These are phyloP conservation scores for Metacarcinus magister DNA, from an alignment of 2,888 invertebrate species.

Conservation along the genomic window DNA sequence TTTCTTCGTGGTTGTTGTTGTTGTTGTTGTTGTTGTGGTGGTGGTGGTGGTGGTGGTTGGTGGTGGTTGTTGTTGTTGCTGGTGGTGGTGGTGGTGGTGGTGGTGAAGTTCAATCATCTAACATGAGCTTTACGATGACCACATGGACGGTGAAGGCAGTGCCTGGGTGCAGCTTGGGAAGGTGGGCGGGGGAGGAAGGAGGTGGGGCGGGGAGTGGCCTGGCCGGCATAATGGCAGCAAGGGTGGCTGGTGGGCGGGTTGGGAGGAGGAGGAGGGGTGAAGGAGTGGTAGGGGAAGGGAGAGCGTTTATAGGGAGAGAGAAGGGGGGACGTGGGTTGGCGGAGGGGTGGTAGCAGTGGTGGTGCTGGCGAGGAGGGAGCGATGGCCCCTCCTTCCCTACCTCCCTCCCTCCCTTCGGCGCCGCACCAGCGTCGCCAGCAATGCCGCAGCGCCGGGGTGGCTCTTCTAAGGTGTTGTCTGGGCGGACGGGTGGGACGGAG, in stretches of 20 bases:
- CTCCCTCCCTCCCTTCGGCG: slow-evolving; percentile 5
- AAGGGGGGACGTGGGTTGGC: neutral
- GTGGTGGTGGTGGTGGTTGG: no score
- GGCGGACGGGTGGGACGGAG: neutral
- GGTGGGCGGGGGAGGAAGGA: neutral
- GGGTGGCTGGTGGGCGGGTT: neutral
- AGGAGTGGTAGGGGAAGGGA: neutral
- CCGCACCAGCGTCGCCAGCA: slow-evolving; percentile 60
- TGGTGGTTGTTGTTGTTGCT: no score
- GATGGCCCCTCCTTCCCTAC: neutral
- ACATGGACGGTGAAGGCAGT: slow-evolving; percentile 20
- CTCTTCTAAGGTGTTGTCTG: slow-evolving; percentile 26
- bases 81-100: no score
- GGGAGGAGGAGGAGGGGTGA: neutral
- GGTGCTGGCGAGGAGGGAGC: neutral
- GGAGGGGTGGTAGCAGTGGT: neutral
- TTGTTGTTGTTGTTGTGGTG: no score
- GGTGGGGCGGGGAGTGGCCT: neutral
- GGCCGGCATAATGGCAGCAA: neutral
- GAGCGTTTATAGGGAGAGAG: slow-evolving; percentile 29
- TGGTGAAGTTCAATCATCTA: no score
- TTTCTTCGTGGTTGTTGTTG: no score
- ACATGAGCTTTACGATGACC: no score
- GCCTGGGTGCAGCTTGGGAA: neutral
- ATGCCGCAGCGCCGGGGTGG: slow-evolving; percentile 55